Base-by-base conservation (phyloP, 2,797 vertebrate genomes). In the Danio albolineatus region DNA sequence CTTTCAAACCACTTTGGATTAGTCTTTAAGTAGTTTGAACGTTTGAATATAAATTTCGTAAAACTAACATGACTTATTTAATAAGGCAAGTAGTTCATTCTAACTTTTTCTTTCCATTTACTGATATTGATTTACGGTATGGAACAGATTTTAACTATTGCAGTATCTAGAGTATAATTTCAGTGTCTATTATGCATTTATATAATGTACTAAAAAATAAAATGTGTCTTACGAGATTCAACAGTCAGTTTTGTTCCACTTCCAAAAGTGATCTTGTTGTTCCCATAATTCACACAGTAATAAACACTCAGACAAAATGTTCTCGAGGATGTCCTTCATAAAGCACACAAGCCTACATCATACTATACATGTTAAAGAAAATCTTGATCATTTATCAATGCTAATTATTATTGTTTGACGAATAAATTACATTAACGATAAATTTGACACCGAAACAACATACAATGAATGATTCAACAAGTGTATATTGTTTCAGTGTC, bases 231-330 rank as follows among this genome's bases (percentile, higher is more conserved):
- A 79, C 83, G 21, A 51, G 76, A 48, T 38, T 76, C 13, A 72
- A 82, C 71, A 7, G 44, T 64, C 36, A 88, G 46, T 62, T 46
- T 38, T 67, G 46, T 71, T 73, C 84, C 71, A 57, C 4, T 60
- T 76, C 78, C 85, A 71, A 86, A 88, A 41, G 41, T 80, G 2
- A 86, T 19, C 14, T 80, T 86, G 56, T 73, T 13, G 39, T 44
- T 78, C 19, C 6, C 43, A 28, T 82, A 54, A 82, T 80, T 84
- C 84, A 82, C 82, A 86, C 82, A 82, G 39, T 78, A 72, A 70
- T 17, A 67, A 43, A 77, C 14, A 14, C 44, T 64, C 46, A 44
- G 61, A 38, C 82, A 76, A 82, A 85, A 85, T 61, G 19, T 49
- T 12, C 9, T 10, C 13, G 0, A 1, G 16, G 10, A 56, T n/a